phyloP scores from a whole-genome alignment of 2,888 invertebrate genomes.

The Brachyptera putata region DNA sequence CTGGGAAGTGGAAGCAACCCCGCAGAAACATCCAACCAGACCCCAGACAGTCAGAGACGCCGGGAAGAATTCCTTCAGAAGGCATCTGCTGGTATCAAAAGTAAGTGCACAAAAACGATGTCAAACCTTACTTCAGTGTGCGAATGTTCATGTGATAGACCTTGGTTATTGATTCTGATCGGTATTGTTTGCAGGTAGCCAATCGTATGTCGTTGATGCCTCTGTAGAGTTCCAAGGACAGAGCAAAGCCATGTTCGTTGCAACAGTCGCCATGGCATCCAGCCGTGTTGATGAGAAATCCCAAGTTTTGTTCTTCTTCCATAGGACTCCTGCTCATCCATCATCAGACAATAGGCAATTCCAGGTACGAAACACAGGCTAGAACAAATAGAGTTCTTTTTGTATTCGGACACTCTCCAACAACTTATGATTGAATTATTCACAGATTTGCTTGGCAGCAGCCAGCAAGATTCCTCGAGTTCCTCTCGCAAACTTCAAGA shows the following conservation, averaged over 20 bases:
- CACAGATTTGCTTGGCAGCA: slow-evolving; percentile 48
- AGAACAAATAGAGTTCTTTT: background rate
- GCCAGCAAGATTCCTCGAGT: slow-evolving; percentile 49
- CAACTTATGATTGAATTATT: background rate
- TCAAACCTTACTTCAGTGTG: background rate
- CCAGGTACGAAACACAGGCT: background rate
- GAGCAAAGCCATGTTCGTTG: slow-evolving; percentile 49
- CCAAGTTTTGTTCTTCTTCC: slow-evolving; percentile 45
- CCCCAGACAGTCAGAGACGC: slow-evolving; percentile 49
- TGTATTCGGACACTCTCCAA: background rate
- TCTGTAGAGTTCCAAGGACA: slow-evolving; percentile 53
- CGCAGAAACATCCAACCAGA: slow-evolving; percentile 20
- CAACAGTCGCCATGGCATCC: slow-evolving; percentile 53
- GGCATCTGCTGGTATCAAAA: slow-evolving; percentile 53
- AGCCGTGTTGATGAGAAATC: slow-evolving; percentile 56
- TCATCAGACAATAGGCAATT: background rate
- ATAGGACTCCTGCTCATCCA: slow-evolving; percentile 10
- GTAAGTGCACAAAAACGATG: slow-evolving; percentile 22
- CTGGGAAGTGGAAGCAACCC: background rate
- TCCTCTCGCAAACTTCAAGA: slow-evolving; percentile 51
- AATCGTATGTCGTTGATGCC: slow-evolving; percentile 51
- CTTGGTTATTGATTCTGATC: background rate
- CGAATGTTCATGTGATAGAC: background rate
- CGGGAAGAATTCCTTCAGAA: slow-evolving; percentile 52
- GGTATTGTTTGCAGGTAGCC: slow-evolving; percentile 39